Evolutionary conservation across 1,140 invertebrate genomes (phyloP), one percentile per base, ranked within the genome.

Genomic region (Cyclargus thomasi): DNA sequence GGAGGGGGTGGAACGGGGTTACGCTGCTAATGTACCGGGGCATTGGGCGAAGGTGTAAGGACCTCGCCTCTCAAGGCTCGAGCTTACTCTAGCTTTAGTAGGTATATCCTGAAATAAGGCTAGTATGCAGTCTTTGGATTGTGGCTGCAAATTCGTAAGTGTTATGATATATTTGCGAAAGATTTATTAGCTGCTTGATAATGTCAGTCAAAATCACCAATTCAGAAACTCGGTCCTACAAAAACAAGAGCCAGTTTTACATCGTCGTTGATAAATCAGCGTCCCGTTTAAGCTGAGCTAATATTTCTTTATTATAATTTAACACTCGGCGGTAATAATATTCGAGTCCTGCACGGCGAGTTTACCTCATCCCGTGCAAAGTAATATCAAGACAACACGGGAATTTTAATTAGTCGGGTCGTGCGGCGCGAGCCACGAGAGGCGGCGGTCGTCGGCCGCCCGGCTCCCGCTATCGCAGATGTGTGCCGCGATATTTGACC

Each of bases 351-450:
- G 39, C 14, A 47, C 39, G 39, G 10, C 39, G 39, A 69, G 62
- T 65, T 68, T 65, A 47, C 67, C 57, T 68, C 63, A 71, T 70
- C 65, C 67, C 68, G 71, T 65, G 71, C 70, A 47, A 69, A 74
- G 71, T 77, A 74, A 74, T 73, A 76, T 79, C 74, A 76, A 76
- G 74, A 74, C 74, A 74, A 74, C 67, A 74, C 67, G 57, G 72
- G 75, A 75, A 79, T 77, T 77, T 79, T 77, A 79, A 77, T 77
- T 77, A 77, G 70, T 73, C 71, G 72, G 67, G 63, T 55, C 64
- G 35, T 47, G 57, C n/a, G 62, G 36, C 21, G 20, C 35, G 16
- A 47, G 62, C 35, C 16, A 64, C n/a, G 11, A 64, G 63, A 35
- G 36, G 35, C 10, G n/a, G 35, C 55, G 17, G 6, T 11, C 1